Evolutionary conservation across 2,113 vertebrate genomes (phyloP), one percentile per base, ranked within the genome.

Genomic region (Sander vitreus): DNA sequence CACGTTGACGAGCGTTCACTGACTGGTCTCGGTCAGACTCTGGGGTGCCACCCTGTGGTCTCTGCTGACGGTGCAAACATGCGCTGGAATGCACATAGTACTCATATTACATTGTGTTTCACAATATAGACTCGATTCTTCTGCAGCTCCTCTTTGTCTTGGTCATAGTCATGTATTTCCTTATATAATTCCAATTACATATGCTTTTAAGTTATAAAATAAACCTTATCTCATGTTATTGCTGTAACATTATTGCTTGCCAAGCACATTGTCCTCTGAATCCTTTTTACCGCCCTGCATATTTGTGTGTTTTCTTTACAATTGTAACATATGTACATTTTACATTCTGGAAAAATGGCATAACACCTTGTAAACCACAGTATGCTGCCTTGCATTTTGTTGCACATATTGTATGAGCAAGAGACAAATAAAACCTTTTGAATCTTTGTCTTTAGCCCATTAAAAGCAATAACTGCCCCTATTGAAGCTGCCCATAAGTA

Each of bases 31-130:
- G 45, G 36, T 79, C 74, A 77, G 57, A 85, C 85, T 88, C 53
- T 10, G 82, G 55, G 80, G 78, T 33, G 48, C 88, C 93, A 66
- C 89, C 90, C 2, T 64, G 87, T 94, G 93, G 91, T 72, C 16
- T 6, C 10, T 47, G 64, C 19, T 39, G 25, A 19, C 5, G 55
- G 25, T 73, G 73, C 75, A 72, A 11, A 15, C 16, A 2, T 53
- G 62, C 19, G 1, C 10, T 70, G 58, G 79, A 86, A 83, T 78
- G 76, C 66, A 54, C 57, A 33, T 6, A 8, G 60, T 50, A 53
- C 74, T 87, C 73, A 25, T 50, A 45, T 86, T 88, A 86, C 23
- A 60, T 39, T 39, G 53, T 21, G 77, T 79, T 83, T 73, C 77
- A 72, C 69, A 80, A 57, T 53, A 53, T 36, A 71, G 70, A 78